Conservation (phyloP, 2,888 invertebrate genomes). For the Erebia epiphron region DNA sequence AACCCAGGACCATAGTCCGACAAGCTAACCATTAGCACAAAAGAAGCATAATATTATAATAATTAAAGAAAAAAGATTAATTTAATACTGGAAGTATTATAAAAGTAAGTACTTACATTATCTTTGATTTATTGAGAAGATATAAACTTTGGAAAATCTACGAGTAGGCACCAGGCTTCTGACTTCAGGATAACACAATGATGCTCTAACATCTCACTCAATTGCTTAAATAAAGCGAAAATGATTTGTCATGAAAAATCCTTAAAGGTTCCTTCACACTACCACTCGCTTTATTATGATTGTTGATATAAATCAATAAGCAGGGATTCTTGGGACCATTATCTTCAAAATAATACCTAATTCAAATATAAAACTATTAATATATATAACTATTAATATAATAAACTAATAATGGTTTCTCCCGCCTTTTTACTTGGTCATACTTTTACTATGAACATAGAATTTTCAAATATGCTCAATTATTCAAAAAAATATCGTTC, state of each 20-base stretch:
- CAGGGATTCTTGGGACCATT: not conserved
- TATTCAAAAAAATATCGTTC: not conserved
- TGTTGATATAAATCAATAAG: not conserved
- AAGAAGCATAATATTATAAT: not conserved
- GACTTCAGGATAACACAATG: not conserved
- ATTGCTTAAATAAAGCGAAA: not conserved
- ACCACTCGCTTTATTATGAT: not conserved
- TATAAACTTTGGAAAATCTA: not conserved
- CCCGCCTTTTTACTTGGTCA: not conserved
- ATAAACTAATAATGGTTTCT: not conserved
- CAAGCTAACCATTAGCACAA: not conserved
- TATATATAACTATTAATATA: no score
- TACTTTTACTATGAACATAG: not conserved
- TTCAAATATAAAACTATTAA: no score
- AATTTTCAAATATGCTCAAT: not conserved
- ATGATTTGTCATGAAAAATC: slow-evolving; percentile 4
- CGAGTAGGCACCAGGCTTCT: not conserved
- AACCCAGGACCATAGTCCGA: not conserved
- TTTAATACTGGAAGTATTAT: not conserved
- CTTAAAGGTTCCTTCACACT: not conserved
- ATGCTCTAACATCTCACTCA: not conserved
- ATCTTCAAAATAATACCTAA: not conserved
- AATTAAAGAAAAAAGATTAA: not conserved
- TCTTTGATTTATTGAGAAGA: not conserved
- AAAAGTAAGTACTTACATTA: slow-evolving; percentile 2